Evolutionary conservation across 2,113 vertebrate genomes (phyloP), one percentile per base, ranked within the genome.

Genomic region (Varanus salvator): DNA sequence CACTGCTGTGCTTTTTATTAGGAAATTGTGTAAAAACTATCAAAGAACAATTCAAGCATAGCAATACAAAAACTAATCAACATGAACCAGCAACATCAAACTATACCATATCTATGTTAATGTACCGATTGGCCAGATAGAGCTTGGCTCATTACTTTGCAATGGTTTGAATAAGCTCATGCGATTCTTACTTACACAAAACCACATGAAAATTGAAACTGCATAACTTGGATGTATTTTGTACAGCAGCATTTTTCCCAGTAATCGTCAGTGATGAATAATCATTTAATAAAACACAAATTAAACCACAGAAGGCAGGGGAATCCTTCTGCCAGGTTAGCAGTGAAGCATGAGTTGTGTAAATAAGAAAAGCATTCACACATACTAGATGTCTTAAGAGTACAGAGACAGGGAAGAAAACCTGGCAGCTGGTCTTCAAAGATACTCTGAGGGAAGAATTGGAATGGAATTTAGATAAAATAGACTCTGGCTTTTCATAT

Each of bases 241-340:
- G 84, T 95, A 89, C 9, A 87, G 94, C 90, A 95, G 91, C 83
- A 87, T 75, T 87, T 89, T 80, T 4, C 90, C 89, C 94, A 91
- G 93, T 86, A 92, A 91, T 72, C 80, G 89, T 85, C 90, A 93
- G 91, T 93, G 82, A 94, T 93, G 93, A 95, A 93, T 94, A 94
- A 93, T 92, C 68, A 91, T 89, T 93, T 93, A 93, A 96, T 95
- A 96, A 48, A 90, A 50, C 66, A 85, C 90, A 95, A 97, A 95
- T 93, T 96, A 96, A 90, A 95, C 92, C 90, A 94, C 92, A 3
- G 95, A 93, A 93, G 11, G 88, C 84, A 92, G 92, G 48, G 19
- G 85, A 89, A 88, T 64, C 80, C 90, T 95, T 95, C 95, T 95
- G 94, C 94, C 94, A 94, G 91, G 92, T 94, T 94, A 94, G 74